Base-by-base conservation (phyloP, 35 echinoderm and acorn worm genomes). In the Apostichopus japonicus region DNA sequence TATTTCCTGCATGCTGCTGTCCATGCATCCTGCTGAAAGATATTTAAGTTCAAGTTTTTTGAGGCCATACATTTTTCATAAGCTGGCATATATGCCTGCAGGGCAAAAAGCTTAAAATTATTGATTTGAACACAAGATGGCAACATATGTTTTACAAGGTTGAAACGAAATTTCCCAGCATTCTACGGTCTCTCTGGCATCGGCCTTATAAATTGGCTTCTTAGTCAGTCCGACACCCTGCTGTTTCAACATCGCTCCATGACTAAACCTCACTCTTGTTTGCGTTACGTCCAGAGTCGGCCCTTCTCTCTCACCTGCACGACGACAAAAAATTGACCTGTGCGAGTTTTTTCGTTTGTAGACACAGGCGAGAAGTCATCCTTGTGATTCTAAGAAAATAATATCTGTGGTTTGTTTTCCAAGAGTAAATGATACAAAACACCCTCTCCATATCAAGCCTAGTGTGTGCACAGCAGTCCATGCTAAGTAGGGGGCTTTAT, bases 81-180 rank as follows among this genome's bases (percentile, higher is more conserved):
- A 75, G 71, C 21, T 75, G 16, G 13, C n/a, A 24, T 17, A 8
- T 84, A 58, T 84, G 81, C 81, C 81, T 57, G 16, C 55, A 84
- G 56, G 81, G 81, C 81, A 84, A 75, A 16, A 19, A 7, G 78
- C 78, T 53, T 23, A 22, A 57, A 57, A 44, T 44, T n/a, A 57
- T 84, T 84, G 17, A 56, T 58, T 56, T 84, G 54, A 84, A 57
- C 23, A 11, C 16, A 59, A 55, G 21, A 24, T 84, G 17, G 81
- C 57, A 23, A 57, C 81, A 84, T 84, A 57, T 84, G 81, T 84
- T 84, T 84, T 84, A n/a, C n/a, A 61, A 57, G 81, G 81, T 57
- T 84, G 81, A 44, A 24, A n/a, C 15, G 54, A 53, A 19, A 19
- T 75, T 75, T n/a, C 71, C 71, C 17, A n/a, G 17, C 71, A n/a